Evolutionary conservation across 92 coral and sea anemone species (phyloP).

Genomic region (Metridium senile): DNA sequence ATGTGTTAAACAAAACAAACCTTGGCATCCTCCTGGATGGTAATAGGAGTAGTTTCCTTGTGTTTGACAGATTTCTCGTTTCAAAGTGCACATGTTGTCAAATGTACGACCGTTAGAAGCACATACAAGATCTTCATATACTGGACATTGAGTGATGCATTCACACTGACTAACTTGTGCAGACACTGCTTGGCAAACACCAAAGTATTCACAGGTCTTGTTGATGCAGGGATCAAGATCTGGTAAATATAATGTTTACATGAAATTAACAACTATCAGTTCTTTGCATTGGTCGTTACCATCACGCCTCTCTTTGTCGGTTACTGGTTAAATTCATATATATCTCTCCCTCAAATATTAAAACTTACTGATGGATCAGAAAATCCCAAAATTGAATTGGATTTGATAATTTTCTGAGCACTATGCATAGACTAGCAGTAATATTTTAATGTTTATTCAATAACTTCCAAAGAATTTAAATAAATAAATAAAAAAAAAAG

Average conservation of each 20-base stretch:
- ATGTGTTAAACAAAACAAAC: neutral
- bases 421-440: too few species aligned
- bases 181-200: slow-evolving; percentile 37
- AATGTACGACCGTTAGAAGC: slow-evolving; percentile 45
- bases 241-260: neutral
- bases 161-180: slow-evolving; percentile 39
- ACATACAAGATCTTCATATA: slow-evolving; percentile 38
- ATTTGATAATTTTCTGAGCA: too few species aligned
- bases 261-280: too few species aligned
- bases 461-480: too few species aligned
- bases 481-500: too few species aligned
- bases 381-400: too few species aligned
- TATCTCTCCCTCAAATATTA: too few species aligned
- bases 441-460: too few species aligned
- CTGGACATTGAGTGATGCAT: slow-evolving; percentile 31
- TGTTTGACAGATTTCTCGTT: slow-evolving; percentile 26
- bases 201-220: slow-evolving; percentile 33
- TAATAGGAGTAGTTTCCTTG: slow-evolving; percentile 29
- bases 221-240: slow-evolving; percentile 44
- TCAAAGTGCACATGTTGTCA: slow-evolving; percentile 39
- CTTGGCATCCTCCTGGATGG: slow-evolving; percentile 47
- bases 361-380: too few species aligned
- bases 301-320: too few species aligned
- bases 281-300: too few species aligned
- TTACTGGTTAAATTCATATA: too few species aligned